A percentile compares a stretch with the other conserved stretches of the same genome.
Conservation (phyloP, 2,797 vertebrate species). For the Tympanoctomys barrerae region DNA sequence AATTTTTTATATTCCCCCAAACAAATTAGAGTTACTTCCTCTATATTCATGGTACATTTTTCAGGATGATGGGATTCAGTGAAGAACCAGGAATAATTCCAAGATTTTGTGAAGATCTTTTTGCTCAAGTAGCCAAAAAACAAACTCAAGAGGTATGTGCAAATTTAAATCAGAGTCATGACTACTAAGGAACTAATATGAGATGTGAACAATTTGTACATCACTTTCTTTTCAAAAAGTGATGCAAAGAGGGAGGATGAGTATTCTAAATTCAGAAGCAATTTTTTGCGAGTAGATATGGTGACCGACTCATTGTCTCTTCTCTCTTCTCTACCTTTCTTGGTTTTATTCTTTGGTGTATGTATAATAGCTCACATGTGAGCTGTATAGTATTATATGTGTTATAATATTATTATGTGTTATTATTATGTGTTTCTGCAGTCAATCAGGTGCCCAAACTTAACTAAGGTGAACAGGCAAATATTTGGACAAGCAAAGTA, state of each 20-base stretch:
- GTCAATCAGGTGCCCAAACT: neutral
- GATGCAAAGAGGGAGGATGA: neutral
- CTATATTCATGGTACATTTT: conserved; percentile 55
- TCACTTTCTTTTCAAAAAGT: neutral
- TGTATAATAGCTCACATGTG: too few relatives aligned
- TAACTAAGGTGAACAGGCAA: neutral
- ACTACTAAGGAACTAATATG: neutral
- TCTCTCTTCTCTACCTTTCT: neutral
- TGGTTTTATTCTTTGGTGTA: neutral
- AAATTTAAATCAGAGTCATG: neutral
- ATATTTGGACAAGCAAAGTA: neutral
- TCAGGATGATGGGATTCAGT: conserved; percentile 98
- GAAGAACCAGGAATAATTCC: conserved; percentile 96
- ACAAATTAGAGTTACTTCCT: neutral
- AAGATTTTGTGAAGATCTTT: conserved; percentile 96
- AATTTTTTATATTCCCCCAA: neutral
- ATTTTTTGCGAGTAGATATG: neutral
- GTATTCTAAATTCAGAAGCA: neutral
- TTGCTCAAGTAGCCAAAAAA: conserved; percentile 89
- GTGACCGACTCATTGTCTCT: neutral
- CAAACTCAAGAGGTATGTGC: conserved; percentile 91
- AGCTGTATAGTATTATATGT: accelerated
- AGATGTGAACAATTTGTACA: neutral
- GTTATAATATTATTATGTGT: neutral
- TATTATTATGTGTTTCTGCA: neutral